phyloP scores from a whole-genome alignment of 2,797 vertebrate species.

The Acestrorhynchus altus region DNA sequence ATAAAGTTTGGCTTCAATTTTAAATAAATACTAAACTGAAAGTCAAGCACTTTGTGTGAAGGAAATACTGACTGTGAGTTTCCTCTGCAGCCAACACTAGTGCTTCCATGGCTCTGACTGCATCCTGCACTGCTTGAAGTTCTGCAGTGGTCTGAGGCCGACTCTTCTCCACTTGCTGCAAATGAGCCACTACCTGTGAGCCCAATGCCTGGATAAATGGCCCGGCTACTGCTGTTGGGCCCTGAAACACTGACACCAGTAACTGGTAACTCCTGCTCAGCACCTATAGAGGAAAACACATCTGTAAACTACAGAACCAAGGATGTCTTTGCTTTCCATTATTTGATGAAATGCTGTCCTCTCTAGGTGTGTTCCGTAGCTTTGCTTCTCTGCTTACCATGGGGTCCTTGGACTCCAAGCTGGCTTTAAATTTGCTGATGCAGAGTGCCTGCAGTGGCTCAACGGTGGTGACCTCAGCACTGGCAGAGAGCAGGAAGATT shows the following conservation, averaged over 20 bases:
- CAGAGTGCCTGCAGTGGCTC: conserved; percentile 82
- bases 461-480: conserved; percentile 81
- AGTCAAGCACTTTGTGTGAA: background rate
- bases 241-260: conserved; percentile 87
- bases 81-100: conserved; percentile 82
- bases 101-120: conserved; percentile 80
- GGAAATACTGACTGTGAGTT: conserved; percentile 82
- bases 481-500: conserved; percentile 85
- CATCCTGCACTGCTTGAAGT: conserved; percentile 84
- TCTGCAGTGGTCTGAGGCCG: conserved; percentile 84
- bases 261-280: conserved; percentile 86
- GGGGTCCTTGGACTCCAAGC: conserved; percentile 87
- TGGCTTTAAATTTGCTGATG: conserved; percentile 81
- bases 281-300: conserved; percentile 78
- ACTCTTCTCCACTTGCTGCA: conserved; percentile 83
- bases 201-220: conserved; percentile 86
- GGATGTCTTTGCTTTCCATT: background rate
- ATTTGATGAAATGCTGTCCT: background rate
- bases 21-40: background rate
- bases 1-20: no score
- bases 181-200: conserved; percentile 78
- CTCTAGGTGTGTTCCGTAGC: background rate
- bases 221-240: conserved; percentile 76
- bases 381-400: conserved; percentile 72
- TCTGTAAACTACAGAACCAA: no score